Conservation (phyloP, 2,888 invertebrate genomes). For the Yponomeuta evonymella region DNA sequence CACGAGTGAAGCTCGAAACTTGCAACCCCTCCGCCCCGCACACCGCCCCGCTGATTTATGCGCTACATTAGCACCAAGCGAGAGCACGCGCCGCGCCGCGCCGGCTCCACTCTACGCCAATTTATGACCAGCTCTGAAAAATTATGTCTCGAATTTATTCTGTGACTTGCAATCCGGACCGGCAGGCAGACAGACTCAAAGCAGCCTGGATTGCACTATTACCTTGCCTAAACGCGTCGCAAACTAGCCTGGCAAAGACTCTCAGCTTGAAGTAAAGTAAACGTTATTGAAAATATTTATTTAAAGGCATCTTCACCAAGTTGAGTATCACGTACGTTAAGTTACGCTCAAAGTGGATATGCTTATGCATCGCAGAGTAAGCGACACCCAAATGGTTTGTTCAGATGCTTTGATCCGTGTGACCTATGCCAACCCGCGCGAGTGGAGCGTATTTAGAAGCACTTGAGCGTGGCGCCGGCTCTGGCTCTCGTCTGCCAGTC, state of each 20-base stretch:
- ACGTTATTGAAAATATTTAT: too few species aligned
- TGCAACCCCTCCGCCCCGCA: background rate
- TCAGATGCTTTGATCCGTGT: background rate
- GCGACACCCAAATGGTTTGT: background rate
- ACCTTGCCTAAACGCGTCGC: background rate
- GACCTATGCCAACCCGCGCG: conserved; percentile 37
- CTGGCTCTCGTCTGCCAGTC: background rate
- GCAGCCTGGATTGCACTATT: background rate
- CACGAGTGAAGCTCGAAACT: background rate
- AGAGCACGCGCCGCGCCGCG: conserved; percentile 25
- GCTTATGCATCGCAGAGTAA: background rate
- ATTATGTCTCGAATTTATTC: conserved; percentile 46
- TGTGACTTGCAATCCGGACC: conserved; percentile 18
- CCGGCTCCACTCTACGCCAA: conserved; percentile 30
- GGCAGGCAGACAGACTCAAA: background rate
- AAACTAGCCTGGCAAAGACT: background rate
- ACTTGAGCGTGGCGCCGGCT: conserved; percentile 38
- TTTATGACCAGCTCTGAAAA: conserved; percentile 44
- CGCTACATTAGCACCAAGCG: conserved; percentile 47
- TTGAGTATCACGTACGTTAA: background rate
- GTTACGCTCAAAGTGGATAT: background rate
- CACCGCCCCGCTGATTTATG: conserved; percentile 45
- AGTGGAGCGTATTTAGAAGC: conserved; percentile 42
- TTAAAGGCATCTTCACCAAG: background rate
- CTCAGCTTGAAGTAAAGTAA: too few species aligned